Evolutionary conservation across 2,888 invertebrate species (phyloP), one percentile per base, ranked within the genome.

Genomic region (Drosophila ezoana): DNA sequence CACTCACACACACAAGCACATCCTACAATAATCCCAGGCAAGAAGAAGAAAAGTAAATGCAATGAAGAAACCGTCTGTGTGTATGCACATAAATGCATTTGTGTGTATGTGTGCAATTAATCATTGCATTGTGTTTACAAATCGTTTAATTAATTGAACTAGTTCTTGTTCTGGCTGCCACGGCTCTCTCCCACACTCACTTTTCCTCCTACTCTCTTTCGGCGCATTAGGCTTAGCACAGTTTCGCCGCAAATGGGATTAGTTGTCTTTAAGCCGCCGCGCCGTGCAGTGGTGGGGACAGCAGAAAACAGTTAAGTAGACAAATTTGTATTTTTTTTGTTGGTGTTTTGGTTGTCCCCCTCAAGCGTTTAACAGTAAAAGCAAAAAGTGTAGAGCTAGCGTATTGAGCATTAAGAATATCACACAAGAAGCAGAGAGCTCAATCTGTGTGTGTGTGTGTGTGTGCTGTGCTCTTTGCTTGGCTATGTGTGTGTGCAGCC

Each of bases 61-160:
- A 72, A 62, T 61, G 69, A 63, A 49, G 69, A 62, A 77, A 69
- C 74, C 58, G 43, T 9, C 33, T 51, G 38, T 8, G 28, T 8
- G 28, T 56, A 53, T 64, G 63, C 35, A 54, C 41, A 11, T 18
- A 10, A 2, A n/a, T n/a, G 40, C 40, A 23, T n/a, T 8, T 41
- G 13, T 60, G 3, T 59, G 23, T 32, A 48, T 54, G 8, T 59
- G 43, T 48, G 67, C 56, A 78, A 87, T 81, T 87, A 78, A 84
- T 66, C 65, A 68, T 71, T 77, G 40, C 43, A 64, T 78, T 81
- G 71, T 87, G 68, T 84, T 87, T 80, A 81, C 87, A 87, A 87
- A 87, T 77, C 83, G 63, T 65, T 87, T 67, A 81, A 73, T 80
- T 82, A 85, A 65, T 82, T 72, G 61, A 60, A 57, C 74, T 61